phyloP scores from a whole-genome alignment of 1,140 invertebrate species.

The Samia ricini region DNA sequence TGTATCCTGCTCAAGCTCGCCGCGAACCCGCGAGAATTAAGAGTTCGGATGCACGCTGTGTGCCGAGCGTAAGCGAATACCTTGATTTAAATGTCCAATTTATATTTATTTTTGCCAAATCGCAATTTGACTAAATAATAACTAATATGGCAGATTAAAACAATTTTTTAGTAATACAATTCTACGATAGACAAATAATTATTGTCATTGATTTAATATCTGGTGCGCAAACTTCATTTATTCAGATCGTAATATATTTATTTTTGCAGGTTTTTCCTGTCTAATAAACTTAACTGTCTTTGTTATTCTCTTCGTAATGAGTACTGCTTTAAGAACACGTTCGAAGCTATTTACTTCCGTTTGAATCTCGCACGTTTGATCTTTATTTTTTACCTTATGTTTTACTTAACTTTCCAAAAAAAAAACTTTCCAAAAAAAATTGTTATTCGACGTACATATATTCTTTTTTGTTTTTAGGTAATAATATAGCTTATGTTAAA shows the following conservation, averaged over 20 bases:
- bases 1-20: conserved; percentile 30
- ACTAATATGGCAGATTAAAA: no score
- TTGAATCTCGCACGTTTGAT: background rate
- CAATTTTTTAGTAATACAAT: no score
- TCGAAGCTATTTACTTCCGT: background rate
- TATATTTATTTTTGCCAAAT: background rate
- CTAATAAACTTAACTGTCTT: background rate
- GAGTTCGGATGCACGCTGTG: conserved; percentile 9
- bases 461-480: no score
- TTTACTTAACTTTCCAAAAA: no score
- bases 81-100: background rate
- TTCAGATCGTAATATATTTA: background rate
- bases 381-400: background rate
- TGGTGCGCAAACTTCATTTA: no score
- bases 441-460: no score
- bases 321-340: background rate
- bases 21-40: conserved; percentile 28
- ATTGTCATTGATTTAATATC: no score
- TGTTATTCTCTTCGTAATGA: background rate
- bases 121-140: no score
- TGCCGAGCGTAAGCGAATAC: background rate
- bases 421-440: no score
- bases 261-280: background rate
- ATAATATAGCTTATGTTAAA: no score
- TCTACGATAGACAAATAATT: no score